Evolutionary conservation across 2,888 invertebrate genomes (phyloP).

Genomic region (Pyrochroa serraticornis): DNA sequence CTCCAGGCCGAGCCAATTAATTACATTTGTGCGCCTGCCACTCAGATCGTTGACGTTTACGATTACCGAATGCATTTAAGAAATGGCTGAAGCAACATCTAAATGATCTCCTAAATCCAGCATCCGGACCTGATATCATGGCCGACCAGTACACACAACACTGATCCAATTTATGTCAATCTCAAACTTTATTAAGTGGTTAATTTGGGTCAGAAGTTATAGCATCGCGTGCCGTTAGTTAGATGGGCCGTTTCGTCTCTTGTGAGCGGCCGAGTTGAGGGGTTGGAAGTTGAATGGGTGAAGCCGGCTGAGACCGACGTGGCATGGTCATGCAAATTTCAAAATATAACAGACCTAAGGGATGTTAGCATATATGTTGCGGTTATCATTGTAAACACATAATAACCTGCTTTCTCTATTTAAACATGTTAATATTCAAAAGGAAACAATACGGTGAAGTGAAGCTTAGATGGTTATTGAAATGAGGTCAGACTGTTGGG

Average conservation of each 20-base stretch:
- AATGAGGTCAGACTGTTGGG: neutral
- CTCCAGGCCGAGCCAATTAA: too few species aligned
- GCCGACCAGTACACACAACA: constrained; percentile 14
- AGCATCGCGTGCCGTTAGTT: constrained; percentile 37
- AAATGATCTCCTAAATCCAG: too few species aligned
- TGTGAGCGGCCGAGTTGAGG: neutral
- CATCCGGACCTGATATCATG: too few species aligned
- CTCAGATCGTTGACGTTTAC: too few species aligned
- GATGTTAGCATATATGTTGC: neutral
- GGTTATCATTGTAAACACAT: neutral
- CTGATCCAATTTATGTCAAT: constrained; percentile 49
- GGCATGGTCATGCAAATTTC: neutral
- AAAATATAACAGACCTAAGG: neutral
- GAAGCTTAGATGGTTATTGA: too few species aligned
- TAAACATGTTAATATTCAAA: neutral
- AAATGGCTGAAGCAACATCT: too few species aligned
- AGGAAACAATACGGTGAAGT: neutral
- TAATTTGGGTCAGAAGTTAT: constrained; percentile 46
- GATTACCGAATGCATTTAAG: too few species aligned
- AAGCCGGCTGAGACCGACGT: neutral
- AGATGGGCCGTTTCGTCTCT: constrained; percentile 7
- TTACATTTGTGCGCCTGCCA: too few species aligned
- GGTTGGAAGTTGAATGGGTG: neutral
- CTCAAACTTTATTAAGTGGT: constrained; percentile 48
- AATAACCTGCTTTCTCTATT: neutral